These are phyloP conservation scores for Leptopterna dolabrata DNA, from an alignment of 2,888 invertebrate genomes.

Conservation along the genomic window DNA sequence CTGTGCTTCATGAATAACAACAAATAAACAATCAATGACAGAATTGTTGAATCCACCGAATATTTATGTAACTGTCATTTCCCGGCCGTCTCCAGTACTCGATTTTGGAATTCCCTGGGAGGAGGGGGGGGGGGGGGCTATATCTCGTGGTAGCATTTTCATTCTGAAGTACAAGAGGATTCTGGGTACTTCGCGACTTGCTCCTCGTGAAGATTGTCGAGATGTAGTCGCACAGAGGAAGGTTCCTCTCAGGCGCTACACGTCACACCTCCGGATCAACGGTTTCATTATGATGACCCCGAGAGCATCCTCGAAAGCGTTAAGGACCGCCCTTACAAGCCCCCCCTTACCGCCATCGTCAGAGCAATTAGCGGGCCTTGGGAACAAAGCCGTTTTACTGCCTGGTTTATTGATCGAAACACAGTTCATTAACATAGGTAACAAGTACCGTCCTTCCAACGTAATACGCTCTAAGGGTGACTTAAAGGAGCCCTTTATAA, in stretches of 20 bases:
- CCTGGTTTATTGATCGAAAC: constrained; percentile 54
- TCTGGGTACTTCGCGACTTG: too few species aligned
- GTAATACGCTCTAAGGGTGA: constrained; percentile 19
- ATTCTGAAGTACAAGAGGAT: too few species aligned
- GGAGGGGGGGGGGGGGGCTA: too few species aligned
- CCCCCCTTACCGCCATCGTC: background rate
- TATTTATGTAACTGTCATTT: too few species aligned
- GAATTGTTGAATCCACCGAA: too few species aligned
- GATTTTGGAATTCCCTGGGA: too few species aligned
- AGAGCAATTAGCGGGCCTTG: constrained; percentile 30
- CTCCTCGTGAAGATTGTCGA: too few species aligned
- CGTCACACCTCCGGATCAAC: background rate
- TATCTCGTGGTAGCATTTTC: too few species aligned
- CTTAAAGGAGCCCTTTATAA: constrained; percentile 15
- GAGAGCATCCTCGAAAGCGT: background rate
- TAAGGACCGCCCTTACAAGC: background rate
- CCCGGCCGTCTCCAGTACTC: too few species aligned
- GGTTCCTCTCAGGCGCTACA: background rate
- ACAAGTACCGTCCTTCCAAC: constrained; percentile 40
- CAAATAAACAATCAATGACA: too few species aligned
- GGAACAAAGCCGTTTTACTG: constrained; percentile 39
- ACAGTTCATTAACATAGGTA: constrained; percentile 54
- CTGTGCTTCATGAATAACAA: too few species aligned
- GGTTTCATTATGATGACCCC: constrained; percentile 7
- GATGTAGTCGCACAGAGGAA: too few species aligned